A percentile compares a stretch with the other conserved stretches of the same genome.
Conservation (phyloP, 2,888 invertebrate species). For the Amphipoea lucens region DNA sequence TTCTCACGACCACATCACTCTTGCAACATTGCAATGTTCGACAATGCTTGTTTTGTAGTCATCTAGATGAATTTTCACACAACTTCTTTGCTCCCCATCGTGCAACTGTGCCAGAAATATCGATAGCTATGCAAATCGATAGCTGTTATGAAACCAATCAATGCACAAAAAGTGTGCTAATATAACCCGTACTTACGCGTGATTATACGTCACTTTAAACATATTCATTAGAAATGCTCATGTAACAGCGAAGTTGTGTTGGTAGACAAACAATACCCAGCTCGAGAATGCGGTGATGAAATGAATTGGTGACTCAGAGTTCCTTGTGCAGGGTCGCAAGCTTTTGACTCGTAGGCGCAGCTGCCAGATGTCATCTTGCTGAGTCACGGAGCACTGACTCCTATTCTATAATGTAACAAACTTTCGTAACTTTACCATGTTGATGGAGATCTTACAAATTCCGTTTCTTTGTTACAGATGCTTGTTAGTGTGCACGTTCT, state of each 20-base stretch:
- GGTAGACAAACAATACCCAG: constrained; percentile 70
- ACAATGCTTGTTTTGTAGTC: constrained; percentile 78
- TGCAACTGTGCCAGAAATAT: constrained; percentile 74
- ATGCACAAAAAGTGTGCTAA: constrained; percentile 67
- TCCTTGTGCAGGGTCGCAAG: constrained; percentile 73
- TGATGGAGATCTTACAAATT: constrained; percentile 63
- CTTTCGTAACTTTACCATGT: constrained; percentile 75
- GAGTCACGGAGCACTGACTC: constrained; percentile 83
- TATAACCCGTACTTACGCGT: constrained; percentile 57
- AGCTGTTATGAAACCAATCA: constrained; percentile 71
- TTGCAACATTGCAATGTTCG: constrained; percentile 78
- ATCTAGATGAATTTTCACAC: constrained; percentile 80
- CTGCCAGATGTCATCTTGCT: constrained; percentile 82
- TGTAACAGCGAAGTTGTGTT: constrained; percentile 63
- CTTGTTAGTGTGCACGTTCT: constrained; percentile 86
- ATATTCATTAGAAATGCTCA: constrained; percentile 69
- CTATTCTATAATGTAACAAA: constrained; percentile 70
- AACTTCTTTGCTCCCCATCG: constrained; percentile 74
- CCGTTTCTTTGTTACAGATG: constrained; percentile 87
- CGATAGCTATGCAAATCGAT: constrained; percentile 80
- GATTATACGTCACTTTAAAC: constrained; percentile 69
- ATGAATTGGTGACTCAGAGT: constrained; percentile 82
- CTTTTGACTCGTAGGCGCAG: constrained; percentile 77
- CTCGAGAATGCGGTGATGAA: constrained; percentile 80
- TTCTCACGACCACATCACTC: constrained; percentile 85